Percentiles rank a stretch among this genome's conserved stretches.
These are phyloP conservation scores for Bombus consobrinus DNA, from an alignment of 1,140 invertebrate species.

Conservation along the genomic window DNA sequence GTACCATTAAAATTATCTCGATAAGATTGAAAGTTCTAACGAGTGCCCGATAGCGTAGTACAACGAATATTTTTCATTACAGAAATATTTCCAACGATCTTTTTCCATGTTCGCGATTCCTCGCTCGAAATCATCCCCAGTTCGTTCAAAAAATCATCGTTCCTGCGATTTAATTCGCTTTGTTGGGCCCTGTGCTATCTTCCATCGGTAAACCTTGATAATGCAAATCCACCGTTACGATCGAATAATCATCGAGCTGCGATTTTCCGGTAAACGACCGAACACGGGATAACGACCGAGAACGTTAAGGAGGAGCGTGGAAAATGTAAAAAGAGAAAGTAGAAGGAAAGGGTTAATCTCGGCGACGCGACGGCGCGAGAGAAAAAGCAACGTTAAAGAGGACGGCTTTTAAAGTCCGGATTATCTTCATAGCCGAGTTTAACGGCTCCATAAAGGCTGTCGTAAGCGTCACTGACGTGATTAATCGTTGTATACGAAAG, in stretches of 20 bases:
- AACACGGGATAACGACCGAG: background rate
- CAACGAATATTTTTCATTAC: background rate
- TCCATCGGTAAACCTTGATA: background rate
- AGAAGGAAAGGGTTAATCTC: constrained; percentile 24
- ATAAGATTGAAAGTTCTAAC: background rate
- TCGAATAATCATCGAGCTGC: background rate
- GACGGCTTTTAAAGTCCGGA: constrained; percentile 40
- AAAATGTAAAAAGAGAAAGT: no score
- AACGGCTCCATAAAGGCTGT: constrained; percentile 56
- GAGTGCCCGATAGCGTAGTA: no score
- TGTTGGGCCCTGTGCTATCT: no score
- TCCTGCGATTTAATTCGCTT: no score
- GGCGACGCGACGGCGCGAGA: constrained; percentile 16
- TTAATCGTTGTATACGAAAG: constrained; percentile 57
- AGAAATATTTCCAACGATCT: background rate
- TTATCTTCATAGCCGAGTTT: constrained; percentile 56
- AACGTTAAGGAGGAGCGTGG: background rate
- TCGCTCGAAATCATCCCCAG: background rate
- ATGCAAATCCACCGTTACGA: constrained; percentile 29
- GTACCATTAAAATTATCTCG: background rate
- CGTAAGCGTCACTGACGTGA: constrained; percentile 48
- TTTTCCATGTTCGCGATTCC: background rate
- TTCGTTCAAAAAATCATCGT: background rate
- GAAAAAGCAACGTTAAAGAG: constrained; percentile 31
- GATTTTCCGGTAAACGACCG: background rate